These are phyloP conservation scores for Athene cunicularia DNA, from an alignment of 2,113 vertebrate species.

Conservation along the genomic window DNA sequence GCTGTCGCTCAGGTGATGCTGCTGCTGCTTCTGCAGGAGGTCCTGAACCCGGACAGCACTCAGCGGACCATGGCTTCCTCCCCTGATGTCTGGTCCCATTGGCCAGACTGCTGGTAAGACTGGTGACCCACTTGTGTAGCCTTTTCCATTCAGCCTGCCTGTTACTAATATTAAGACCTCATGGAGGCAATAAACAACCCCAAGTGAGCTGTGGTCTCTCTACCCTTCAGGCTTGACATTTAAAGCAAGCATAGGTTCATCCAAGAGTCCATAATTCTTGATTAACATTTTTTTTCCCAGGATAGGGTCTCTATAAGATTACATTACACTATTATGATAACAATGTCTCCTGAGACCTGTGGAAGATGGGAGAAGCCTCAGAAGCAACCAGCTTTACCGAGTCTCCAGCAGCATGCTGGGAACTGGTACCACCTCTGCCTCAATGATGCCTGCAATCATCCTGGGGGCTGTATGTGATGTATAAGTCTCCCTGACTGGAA, in stretches of 20 bases:
- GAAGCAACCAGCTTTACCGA: not conserved
- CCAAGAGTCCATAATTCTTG: not conserved
- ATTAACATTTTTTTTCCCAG: not conserved
- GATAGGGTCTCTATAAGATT: not conserved
- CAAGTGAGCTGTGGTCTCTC: not conserved
- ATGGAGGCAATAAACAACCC: not conserved
- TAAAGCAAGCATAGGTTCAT: not conserved
- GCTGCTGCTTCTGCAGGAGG: not conserved
- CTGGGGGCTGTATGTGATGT: accelerated
- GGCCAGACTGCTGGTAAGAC: not conserved
- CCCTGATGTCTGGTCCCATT: not conserved
- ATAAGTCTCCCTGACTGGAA: not conserved
- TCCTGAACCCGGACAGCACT: not conserved
- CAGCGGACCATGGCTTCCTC: not conserved
- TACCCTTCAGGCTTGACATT: not conserved
- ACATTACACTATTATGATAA: not conserved
- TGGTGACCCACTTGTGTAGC: not conserved
- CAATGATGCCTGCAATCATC: not conserved
- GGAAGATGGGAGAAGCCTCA: not conserved
- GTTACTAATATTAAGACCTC: not conserved
- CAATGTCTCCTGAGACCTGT: not conserved
- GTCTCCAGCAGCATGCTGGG: not conserved
- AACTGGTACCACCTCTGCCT: not conserved
- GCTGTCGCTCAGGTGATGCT: not conserved
- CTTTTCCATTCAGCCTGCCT: not conserved